phyloP scores from a whole-genome alignment of 2,888 invertebrate genomes.

The Blastobasis adustella region DNA sequence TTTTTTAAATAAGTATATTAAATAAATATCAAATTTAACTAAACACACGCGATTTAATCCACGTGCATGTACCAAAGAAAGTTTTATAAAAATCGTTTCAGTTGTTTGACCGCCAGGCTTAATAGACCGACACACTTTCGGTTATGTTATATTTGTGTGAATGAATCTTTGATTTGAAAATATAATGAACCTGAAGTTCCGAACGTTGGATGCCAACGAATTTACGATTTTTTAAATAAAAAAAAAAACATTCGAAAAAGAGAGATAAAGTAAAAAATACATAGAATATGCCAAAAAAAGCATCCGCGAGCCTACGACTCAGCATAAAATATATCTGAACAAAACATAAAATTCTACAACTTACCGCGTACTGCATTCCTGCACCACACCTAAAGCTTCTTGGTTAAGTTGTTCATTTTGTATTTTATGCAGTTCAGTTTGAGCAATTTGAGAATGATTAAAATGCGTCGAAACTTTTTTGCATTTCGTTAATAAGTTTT shows the following conservation, averaged over 20 bases:
- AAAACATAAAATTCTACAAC: background rate
- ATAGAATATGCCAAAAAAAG: too few species aligned
- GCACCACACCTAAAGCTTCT: background rate
- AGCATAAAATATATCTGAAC: too few species aligned
- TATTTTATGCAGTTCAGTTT: conserved; percentile 2
- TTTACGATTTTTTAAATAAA: too few species aligned
- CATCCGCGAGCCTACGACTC: too few species aligned
- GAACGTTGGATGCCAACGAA: too few species aligned
- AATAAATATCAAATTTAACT: background rate
- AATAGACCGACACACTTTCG: background rate
- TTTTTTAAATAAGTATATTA: too few species aligned
- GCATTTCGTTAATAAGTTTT: conserved; percentile 2
- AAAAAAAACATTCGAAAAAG: too few species aligned
- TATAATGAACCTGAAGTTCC: too few species aligned
- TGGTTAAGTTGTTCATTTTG: conserved; percentile 1
- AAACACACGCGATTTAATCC: background rate
- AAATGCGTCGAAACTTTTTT: conserved; percentile 6
- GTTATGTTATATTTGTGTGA: background rate
- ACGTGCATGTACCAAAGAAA: background rate
- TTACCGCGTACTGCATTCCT: conserved; percentile 1
- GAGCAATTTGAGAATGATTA: conserved; percentile 7
- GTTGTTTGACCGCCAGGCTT: background rate
- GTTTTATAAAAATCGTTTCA: background rate
- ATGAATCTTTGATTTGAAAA: background rate
- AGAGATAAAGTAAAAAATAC: too few species aligned